Evolutionary conservation across 2,888 invertebrate species (phyloP).

Genomic region (Calephelis perditalis): DNA sequence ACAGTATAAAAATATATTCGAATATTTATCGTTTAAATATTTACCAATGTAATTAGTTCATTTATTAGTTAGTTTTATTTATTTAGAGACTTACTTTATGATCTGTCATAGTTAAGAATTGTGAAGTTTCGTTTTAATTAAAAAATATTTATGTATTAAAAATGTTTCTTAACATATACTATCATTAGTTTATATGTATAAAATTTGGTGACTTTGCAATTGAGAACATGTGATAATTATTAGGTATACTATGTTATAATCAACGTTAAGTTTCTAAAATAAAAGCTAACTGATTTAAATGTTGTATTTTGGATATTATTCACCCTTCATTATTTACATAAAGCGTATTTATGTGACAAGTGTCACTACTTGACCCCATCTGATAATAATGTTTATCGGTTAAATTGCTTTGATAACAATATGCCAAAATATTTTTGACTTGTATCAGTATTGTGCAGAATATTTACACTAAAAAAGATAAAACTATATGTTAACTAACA

Average conservation of each 20-base stretch:
- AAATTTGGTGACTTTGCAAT: neutral
- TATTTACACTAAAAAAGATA: no score
- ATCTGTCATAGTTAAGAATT: neutral
- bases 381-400: no score
- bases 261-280: neutral
- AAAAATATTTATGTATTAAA: no score
- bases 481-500: no score
- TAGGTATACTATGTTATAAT: neutral
- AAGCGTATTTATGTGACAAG: no score
- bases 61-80: neutral
- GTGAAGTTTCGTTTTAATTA: neutral
- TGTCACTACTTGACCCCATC: no score
- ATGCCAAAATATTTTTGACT: no score
- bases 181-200: neutral
- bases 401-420: no score
- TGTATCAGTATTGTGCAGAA: no score
- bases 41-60: neutral
- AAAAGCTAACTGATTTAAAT: neutral
- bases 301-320: neutral
- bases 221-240: slow-evolving; percentile 9
- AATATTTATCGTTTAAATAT: no score
- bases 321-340: neutral
- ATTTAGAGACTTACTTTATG: neutral
- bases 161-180: no score
- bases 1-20: no score